Percentiles rank a stretch among this genome's conserved stretches.
Conservation (phyloP, 2,797 vertebrate species). For the Melanotaenia pygmaea region DNA sequence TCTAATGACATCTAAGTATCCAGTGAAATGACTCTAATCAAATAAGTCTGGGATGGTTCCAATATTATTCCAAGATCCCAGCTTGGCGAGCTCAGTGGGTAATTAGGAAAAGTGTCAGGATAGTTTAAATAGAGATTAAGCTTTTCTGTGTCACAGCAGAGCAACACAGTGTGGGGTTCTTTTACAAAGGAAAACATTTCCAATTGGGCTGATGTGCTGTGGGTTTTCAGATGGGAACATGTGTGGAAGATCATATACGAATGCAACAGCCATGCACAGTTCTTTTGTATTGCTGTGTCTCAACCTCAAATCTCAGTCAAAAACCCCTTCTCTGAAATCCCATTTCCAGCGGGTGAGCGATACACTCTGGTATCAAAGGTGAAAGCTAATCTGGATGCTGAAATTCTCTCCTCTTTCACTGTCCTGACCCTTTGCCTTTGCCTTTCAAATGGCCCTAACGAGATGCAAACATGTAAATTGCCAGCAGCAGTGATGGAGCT, state of each 20-base stretch:
- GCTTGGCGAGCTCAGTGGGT: constrained; percentile 1
- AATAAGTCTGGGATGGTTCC: neutral
- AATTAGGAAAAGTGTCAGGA: constrained; percentile 6
- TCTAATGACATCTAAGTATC: neutral
- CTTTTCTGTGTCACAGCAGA: constrained; percentile 8
- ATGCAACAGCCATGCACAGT: constrained; percentile 16
- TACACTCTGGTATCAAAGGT: constrained; percentile 68
- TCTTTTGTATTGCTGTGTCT: constrained; percentile 40
- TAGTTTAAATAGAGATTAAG: constrained; percentile 7
- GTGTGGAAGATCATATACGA: constrained; percentile 17
- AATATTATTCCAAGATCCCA: neutral
- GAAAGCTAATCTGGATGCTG: constrained; percentile 69
- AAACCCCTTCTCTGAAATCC: constrained; percentile 48
- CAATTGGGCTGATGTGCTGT: constrained; percentile 8
- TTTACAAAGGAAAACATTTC: constrained; percentile 22
- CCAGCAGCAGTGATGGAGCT: constrained; percentile 53
- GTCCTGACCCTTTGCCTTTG: constrained; percentile 33
- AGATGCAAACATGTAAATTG: constrained; percentile 77
- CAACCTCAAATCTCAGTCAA: constrained; percentile 50
- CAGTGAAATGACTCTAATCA: constrained; percentile 6
- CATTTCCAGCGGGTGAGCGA: constrained; percentile 58
- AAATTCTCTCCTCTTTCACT: constrained; percentile 36
- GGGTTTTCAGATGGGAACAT: constrained; percentile 8
- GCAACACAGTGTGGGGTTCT: constrained; percentile 1
- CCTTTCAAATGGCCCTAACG: constrained; percentile 58